A percentile compares a stretch with the other conserved stretches of the same genome.
Conservation (phyloP, 92 coral and sea anemone genomes). For the Palythoa grandis region DNA sequence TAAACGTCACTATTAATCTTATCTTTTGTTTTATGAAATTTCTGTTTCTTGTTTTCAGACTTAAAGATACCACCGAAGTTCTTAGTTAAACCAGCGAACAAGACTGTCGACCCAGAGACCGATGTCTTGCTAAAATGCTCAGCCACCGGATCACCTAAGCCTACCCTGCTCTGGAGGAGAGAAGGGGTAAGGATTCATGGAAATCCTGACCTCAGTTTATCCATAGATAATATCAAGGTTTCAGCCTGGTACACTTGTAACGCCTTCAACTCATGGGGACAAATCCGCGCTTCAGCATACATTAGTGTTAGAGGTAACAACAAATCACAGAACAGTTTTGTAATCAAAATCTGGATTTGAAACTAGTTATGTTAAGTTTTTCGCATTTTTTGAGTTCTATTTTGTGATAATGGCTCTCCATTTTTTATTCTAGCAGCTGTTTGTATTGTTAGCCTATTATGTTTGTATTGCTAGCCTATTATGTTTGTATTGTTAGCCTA, state of each 20-base stretch:
- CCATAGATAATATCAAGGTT: slow-evolving; percentile 58
- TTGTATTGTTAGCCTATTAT: too few relatives aligned
- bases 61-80: slow-evolving; percentile 65
- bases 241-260: slow-evolving; percentile 84
- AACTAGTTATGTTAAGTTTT: not conserved
- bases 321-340: not conserved
- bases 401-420: too few relatives aligned
- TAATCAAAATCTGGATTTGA: not conserved
- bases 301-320: slow-evolving; percentile 82
- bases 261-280: slow-evolving; percentile 70
- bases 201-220: slow-evolving; percentile 52
- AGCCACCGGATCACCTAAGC: slow-evolving; percentile 80
- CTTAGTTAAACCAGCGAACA: slow-evolving; percentile 64
- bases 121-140: slow-evolving; percentile 79
- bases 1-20: not conserved
- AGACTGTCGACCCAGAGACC: slow-evolving; percentile 89
- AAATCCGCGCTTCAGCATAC: slow-evolving; percentile 63
- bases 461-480: too few relatives aligned
- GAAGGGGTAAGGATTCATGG: slow-evolving; percentile 48
- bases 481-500: too few relatives aligned
- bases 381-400: not conserved
- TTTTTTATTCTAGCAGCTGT: too few relatives aligned
- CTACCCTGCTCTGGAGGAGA: slow-evolving; percentile 73
- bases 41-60: slow-evolving; percentile 39
- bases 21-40: not conserved